Evolutionary conservation across 2,888 invertebrate genomes (phyloP).

Genomic region (Endotricha flammealis): DNA sequence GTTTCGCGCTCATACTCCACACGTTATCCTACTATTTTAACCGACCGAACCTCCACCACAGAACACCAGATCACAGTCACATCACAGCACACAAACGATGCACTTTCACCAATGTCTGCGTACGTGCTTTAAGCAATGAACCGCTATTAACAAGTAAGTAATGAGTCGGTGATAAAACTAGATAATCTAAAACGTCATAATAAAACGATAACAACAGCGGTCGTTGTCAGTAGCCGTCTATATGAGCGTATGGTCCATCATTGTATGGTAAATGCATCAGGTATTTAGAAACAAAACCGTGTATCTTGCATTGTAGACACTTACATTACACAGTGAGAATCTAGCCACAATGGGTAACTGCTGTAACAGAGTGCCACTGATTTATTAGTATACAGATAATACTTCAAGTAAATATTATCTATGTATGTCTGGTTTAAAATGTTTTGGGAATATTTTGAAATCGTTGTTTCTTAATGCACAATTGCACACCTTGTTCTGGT

Average conservation of each 20-base stretch:
- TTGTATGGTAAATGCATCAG: not conserved
- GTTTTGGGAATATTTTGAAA: not conserved
- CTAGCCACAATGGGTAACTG: not conserved
- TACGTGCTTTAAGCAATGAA: constrained; percentile 59
- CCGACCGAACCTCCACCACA: constrained; percentile 18
- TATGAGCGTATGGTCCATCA: not conserved
- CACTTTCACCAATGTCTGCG: constrained; percentile 41
- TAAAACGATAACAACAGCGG: constrained; percentile 55
- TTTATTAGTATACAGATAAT: constrained; percentile 3
- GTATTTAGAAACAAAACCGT: no score
- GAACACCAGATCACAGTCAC: constrained; percentile 30
- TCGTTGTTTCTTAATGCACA: not conserved
- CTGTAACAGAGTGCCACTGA: not conserved
- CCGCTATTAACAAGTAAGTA: constrained; percentile 48
- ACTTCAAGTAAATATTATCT: not conserved
- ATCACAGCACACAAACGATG: constrained; percentile 39
- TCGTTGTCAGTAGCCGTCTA: constrained; percentile 25
- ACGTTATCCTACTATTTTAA: constrained; percentile 8
- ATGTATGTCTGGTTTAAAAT: no score
- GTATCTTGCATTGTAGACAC: no score
- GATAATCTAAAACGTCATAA: constrained; percentile 56
- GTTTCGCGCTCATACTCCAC: constrained; percentile 53
- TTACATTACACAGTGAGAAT: no score
- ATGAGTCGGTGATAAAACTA: constrained; percentile 51
- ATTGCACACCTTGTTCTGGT: no score